Percentiles rank a stretch among this genome's conserved stretches.
Evolutionary conservation across 2,113 vertebrate species (phyloP).

Genomic region (Desmodus rotundus): DNA sequence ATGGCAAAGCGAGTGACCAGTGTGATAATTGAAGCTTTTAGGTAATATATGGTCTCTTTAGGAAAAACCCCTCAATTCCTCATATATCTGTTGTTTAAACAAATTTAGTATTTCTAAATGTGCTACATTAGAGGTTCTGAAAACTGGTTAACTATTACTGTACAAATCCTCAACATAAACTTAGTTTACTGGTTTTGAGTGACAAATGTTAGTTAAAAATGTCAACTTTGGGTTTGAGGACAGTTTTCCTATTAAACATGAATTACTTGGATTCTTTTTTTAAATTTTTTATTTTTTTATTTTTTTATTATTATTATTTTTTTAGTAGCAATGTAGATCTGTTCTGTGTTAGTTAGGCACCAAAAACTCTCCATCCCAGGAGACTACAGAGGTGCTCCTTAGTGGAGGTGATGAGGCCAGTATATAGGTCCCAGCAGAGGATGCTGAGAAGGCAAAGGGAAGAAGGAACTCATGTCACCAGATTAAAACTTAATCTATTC

Average conservation of each 20-base stretch:
- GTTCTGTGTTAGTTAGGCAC: background rate
- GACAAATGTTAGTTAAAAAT: background rate
- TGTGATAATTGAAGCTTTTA: background rate
- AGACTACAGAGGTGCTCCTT: background rate
- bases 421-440: background rate
- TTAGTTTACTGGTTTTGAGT: background rate
- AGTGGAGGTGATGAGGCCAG: background rate
- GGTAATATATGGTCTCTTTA: background rate
- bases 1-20: background rate
- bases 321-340: background rate
- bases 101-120: constrained; percentile 1
- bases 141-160: background rate
- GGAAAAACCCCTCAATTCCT: background rate
- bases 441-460: background rate
- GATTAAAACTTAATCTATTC: background rate
- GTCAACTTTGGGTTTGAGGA: background rate
- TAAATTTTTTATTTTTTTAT: background rate
- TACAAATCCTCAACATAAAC: background rate
- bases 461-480: background rate
- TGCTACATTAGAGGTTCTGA: background rate
- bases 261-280: background rate
- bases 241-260: background rate
- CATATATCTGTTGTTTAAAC: background rate
- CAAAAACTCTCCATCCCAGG: background rate
- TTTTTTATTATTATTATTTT: too few species aligned